Evolutionary conservation across 2,888 invertebrate species (phyloP).

Genomic region (Nematopogon swammerdamellus): DNA sequence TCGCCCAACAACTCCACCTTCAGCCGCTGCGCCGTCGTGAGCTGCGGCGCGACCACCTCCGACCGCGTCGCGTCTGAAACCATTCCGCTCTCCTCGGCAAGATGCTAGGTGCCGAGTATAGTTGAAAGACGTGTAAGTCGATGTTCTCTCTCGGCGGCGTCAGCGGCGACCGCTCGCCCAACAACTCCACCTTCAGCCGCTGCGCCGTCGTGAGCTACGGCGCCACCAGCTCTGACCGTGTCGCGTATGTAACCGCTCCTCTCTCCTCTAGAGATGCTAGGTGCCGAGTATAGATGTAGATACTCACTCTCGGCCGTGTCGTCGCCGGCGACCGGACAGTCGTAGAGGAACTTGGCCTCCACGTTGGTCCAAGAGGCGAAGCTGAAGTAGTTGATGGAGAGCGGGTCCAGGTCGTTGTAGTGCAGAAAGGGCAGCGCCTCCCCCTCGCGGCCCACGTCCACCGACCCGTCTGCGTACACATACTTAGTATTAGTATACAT

Average conservation of each 20-base stretch:
- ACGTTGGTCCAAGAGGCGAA: constrained; percentile 66
- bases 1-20: constrained; percentile 43
- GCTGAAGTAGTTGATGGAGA: constrained; percentile 63
- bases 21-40: constrained; percentile 50
- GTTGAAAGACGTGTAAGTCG: no score
- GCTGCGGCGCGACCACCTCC: constrained; percentile 29
- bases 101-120: no score
- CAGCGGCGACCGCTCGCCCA: constrained; percentile 40
- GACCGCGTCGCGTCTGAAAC: constrained; percentile 21
- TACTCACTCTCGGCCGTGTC: constrained; percentile 24
- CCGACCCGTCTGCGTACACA: constrained; percentile 46
- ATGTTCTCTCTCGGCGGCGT: no score
- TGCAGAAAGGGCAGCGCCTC: constrained; percentile 55
- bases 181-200: constrained; percentile 43
- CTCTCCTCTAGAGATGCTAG: no score
- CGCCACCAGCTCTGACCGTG: no score
- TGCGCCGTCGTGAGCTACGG: no score
- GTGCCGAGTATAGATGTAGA: neutral
- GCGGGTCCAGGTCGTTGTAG: constrained; percentile 56
- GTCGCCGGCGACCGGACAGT: constrained; percentile 48
- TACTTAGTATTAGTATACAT: no score
- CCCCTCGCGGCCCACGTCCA: constrained; percentile 63
- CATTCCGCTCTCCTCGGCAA: no score
- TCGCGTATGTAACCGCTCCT: constrained; percentile 6
- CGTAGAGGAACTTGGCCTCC: constrained; percentile 66